Evolutionary conservation across 2,888 invertebrate species (phyloP).

Genomic region (Conomelus anceps): DNA sequence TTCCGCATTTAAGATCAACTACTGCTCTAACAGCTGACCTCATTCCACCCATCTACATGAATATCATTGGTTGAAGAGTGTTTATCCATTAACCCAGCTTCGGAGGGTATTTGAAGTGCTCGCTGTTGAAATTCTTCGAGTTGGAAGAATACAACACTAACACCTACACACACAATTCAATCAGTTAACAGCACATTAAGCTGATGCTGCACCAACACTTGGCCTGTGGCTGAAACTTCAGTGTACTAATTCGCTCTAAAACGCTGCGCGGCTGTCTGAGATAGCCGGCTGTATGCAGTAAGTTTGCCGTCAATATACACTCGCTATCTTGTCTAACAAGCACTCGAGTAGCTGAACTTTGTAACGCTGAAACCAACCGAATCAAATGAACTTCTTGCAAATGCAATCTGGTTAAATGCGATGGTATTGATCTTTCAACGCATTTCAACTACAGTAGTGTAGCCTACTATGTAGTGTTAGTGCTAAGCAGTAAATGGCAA

Average conservation of each 20-base stretch:
- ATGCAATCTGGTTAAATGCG: background rate
- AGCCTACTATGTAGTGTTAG: background rate
- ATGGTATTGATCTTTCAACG: background rate
- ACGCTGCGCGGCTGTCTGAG: background rate
- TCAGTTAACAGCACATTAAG: background rate
- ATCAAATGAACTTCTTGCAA: background rate
- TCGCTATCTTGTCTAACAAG: background rate
- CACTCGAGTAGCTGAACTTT: background rate
- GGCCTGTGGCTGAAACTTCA: background rate
- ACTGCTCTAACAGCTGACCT: background rate
- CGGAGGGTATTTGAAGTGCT: background rate
- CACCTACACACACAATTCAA: background rate
- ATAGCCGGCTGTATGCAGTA: background rate
- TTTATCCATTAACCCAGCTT: background rate
- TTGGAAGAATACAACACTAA: background rate
- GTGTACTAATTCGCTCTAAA: background rate
- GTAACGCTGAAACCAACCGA: background rate
- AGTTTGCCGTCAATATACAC: background rate
- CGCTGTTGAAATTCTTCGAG: background rate
- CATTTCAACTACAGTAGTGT: background rate
- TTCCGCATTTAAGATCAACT: no score
- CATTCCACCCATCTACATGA: background rate
- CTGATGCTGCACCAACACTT: background rate
- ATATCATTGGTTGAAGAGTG: background rate
- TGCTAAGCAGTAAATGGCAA: background rate